Evolutionary conservation across 2,888 invertebrate species (phyloP), one percentile per base, ranked within the genome.

Genomic region (Eupithecia subumbrata): DNA sequence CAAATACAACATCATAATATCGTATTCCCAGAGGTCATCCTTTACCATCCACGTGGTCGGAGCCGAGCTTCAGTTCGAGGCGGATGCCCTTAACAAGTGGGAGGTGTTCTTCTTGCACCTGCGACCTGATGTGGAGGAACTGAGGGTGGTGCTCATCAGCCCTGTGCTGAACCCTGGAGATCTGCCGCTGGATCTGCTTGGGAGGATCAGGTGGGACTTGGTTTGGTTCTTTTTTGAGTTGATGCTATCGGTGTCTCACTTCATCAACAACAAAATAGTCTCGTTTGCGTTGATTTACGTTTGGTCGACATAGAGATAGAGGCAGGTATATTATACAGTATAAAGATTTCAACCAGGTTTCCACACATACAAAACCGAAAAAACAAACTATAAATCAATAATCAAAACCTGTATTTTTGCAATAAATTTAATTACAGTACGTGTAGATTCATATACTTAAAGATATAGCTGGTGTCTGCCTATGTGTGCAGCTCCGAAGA

Each of bases 41-140:
- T 92, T 87, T 83, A 90, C 87, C 0, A 85, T 96, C 60, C 96
- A 96, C 87, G 87, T 96, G 34, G 92, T 96, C 40, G 97, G 97
- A 0, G 97, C 97, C 0, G 97, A 97, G 86, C 92, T 97, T 40
- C 96, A 97, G 75, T 97, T 97, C 82, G 97, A 97, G 88, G 96
- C 96, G 0, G 96, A 96, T 78, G 95, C 95, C 18, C 89, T 97
- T 5, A 95, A 95, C 72, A 96, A 96, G 76, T 97, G 97, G 97
- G 97, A 97, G 84, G 92, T 95, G 63, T 96, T 97, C 85, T 96
- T 97, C 78, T 86, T 97, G 0, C 97, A 97, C 85, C 92, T 96
- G 48, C 87, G 95, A 8, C 96, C 96, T 0, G 89, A 92, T 0
- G 82, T 97, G 0, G 93, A 94, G 71, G 93, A 90, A 60, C 83